Evolutionary conservation across 2,888 invertebrate species (phyloP), one percentile per base, ranked within the genome.

Genomic region (Troides aeacus): DNA sequence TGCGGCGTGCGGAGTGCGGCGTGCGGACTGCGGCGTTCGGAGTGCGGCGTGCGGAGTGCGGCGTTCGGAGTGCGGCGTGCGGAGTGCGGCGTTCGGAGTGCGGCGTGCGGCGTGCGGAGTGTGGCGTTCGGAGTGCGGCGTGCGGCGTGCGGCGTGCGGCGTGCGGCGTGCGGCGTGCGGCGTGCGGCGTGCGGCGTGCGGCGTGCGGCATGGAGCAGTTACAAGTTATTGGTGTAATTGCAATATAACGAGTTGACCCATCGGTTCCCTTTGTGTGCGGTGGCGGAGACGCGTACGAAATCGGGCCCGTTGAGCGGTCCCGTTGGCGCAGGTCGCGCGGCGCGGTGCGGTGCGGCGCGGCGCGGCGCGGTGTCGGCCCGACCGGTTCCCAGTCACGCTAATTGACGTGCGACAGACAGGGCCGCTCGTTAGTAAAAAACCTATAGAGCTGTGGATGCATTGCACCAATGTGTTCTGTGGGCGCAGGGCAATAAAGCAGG

Each of bases 381-480:
- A 89, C 91, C 86, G 88, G 90, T 88, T 86, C 80, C 77, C 81
- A 74, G 79, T 76, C 74, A 79, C 83, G 80, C 88, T 91, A 90
- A 91, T 90, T 90, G 91, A 89, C 88, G 83, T 85, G 82, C 82
- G 84, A 85, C 87, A 87, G 85, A 81, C 81, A 79, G 75, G 71
- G 62, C 64, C 73, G 75, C 79, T 72, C 74, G 76, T 75, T 77
- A 76, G 75, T 75, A 77, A 79, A 75, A 76, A 75, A 77, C 72
- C 1, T 71, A 57, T 72, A 65, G 46, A 58, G 10, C 62, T 39
- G 6, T 70, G 68, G 77, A 10, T 17, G 75, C 76, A 73, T 77
- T 74, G 72, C 64, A 58, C 70, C 58, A 68, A 73, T 65, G 56
- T 72, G 56, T 57, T 70, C 64, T 63, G 71, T 75, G 71, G 76